These are phyloP conservation scores for Radopholus similis DNA, from an alignment of 1,140 invertebrate genomes.

Conservation along the genomic window DNA sequence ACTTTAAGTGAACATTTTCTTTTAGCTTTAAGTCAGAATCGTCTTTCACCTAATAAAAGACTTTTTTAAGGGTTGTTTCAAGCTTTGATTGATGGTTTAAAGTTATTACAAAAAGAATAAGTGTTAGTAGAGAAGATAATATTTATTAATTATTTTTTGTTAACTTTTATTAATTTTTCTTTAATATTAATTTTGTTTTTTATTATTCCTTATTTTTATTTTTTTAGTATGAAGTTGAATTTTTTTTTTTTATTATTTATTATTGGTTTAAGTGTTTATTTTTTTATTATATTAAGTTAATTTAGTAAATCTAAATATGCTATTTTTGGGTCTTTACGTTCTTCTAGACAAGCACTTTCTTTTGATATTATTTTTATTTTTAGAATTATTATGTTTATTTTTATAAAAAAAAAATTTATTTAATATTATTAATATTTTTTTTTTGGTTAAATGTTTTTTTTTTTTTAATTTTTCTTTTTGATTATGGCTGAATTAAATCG, in stretches of 20 bases:
- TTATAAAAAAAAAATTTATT: constrained; percentile 44
- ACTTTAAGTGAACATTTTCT: constrained; percentile 70
- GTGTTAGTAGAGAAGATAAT: constrained; percentile 64
- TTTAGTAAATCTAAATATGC: constrained; percentile 70
- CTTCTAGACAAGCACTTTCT: constrained; percentile 69
- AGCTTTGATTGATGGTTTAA: constrained; percentile 70
- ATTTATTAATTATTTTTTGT: constrained; percentile 65
- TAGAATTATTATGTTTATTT: constrained; percentile 31
- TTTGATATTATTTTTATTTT: constrained; percentile 68
- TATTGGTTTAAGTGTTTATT: constrained; percentile 66
- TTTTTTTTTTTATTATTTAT: constrained; percentile 66
- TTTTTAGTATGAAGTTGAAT: constrained; percentile 63
- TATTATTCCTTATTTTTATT: constrained; percentile 62
- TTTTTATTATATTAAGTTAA: constrained; percentile 66
- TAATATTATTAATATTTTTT: constrained; percentile 66
- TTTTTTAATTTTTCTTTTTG: constrained; percentile 66
- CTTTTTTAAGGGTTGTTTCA: constrained; percentile 67
- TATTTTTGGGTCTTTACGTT: constrained; percentile 67
- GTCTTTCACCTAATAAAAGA: constrained; percentile 71
- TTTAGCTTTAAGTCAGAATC: constrained; percentile 70
- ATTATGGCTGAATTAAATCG: constrained; percentile 71
- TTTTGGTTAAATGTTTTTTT: constrained; percentile 63
- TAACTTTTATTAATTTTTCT: constrained; percentile 66
- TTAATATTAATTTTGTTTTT: constrained; percentile 64
- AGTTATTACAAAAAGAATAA: constrained; percentile 68